phyloP scores from a whole-genome alignment of 2,797 vertebrate species.

The Chaetophractus vellerosus region DNA sequence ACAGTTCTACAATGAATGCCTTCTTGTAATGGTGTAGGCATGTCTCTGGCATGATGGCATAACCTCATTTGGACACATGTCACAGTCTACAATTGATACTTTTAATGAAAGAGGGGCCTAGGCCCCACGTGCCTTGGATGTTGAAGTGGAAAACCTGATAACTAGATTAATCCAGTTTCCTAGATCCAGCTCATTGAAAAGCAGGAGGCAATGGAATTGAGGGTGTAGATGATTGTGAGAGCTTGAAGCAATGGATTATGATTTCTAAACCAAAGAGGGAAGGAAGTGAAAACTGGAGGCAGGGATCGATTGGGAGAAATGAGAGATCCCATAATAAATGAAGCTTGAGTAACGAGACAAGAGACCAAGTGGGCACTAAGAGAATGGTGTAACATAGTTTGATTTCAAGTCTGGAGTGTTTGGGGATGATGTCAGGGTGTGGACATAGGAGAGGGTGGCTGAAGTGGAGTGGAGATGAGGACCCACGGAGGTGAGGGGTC shows the following conservation, averaged over 20 bases:
- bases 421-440: neutral
- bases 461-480: neutral
- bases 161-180: neutral
- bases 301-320: neutral
- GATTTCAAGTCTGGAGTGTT: neutral
- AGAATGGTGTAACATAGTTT: neutral
- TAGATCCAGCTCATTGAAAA: neutral
- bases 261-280: conserved; percentile 49
- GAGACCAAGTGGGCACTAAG: neutral
- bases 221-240: neutral
- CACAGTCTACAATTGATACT: neutral
- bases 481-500: neutral
- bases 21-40: neutral
- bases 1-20: neutral
- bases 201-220: neutral
- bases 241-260: conserved; percentile 2
- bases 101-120: neutral
- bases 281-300: neutral
- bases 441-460: neutral
- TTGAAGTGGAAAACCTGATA: neutral
- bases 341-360: neutral
- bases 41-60: neutral
- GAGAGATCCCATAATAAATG: neutral
- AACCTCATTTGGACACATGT: neutral
- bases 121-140: neutral